A percentile compares a stretch with the other conserved stretches of the same genome.
Conservation (phyloP, 1,140 invertebrate genomes). For the Hycleus cichorii region DNA sequence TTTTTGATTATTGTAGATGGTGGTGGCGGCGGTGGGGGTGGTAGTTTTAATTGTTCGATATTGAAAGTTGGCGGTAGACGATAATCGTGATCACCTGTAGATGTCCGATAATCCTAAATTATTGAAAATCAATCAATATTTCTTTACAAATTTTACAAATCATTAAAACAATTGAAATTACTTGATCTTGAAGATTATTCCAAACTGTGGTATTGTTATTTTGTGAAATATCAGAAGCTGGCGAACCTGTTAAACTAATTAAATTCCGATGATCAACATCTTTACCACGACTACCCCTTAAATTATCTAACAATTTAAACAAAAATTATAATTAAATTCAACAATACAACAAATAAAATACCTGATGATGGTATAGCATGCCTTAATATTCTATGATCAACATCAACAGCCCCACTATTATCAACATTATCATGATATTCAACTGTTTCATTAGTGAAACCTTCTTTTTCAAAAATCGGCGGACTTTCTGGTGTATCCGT, state of each 20-base stretch:
- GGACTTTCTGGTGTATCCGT: conserved; percentile 58
- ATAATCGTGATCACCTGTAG: conserved; percentile 32
- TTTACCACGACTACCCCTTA: conserved; percentile 22
- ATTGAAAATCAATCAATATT: background rate
- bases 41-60: conserved; percentile 29
- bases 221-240: conserved; percentile 31
- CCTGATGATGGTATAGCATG: conserved; percentile 12
- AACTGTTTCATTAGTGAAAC: conserved; percentile 42
- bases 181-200: conserved; percentile 15
- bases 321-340: conserved; percentile 5
- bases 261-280: conserved; percentile 78
- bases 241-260: conserved; percentile 72
- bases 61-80: conserved; percentile 25
- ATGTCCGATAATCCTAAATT: conserved; percentile 24
- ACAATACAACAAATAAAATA: background rate
- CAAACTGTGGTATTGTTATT: background rate
- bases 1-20: conserved; percentile 32
- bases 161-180: background rate
- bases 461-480: conserved; percentile 55
- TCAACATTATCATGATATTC: conserved; percentile 49
- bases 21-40: conserved; percentile 35
- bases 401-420: conserved; percentile 43
- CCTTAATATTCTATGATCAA: conserved; percentile 47
- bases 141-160: background rate
- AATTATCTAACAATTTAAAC: background rate